Base-by-base conservation (phyloP, 2,797 vertebrate genomes). In the Siniperca undulata region DNA sequence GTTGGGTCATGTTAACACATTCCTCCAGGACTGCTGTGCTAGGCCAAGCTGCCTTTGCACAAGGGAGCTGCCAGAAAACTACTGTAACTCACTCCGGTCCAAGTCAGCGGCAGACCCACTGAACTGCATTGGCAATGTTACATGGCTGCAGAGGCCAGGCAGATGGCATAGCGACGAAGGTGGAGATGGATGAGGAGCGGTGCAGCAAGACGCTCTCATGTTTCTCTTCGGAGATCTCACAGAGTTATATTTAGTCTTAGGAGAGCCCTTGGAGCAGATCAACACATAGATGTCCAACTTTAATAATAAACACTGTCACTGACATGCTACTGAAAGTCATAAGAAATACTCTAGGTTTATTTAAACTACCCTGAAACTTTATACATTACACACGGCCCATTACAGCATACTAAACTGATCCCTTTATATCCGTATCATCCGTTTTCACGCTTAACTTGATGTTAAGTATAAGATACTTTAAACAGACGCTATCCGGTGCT, bases 231-330 rank as follows among this genome's bases (percentile, higher is more conserved):
- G 85, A 93, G 91, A 92, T 92, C 88, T 93, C 81, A 78, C 83
- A 13, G 64, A 75, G 88, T 87, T 96, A 96, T 92, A 91, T 94
- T 91, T 95, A 95, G 94, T 78, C 69, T 90, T 75, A 94, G 94
- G 94, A 93, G 94, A 95, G 85, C 93, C 93, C 91, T 88, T 81
- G 82, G 80, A 91, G 78, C 67, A 67, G 82, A 94, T 94, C 87
- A 93, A 91, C 93, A 90, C 86, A 79, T 91, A 87, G 80, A 92
- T 84, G 71, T 80, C 72, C 75, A 87, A 86, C 89, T 87, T 92
- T 91, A 93, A 91, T 85, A 90, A 93, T 92, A 92, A 93, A 94
- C 90, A 94, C 91, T 65, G 69, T 82, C 79, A 79, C 84, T 81
- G 84, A 91, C 82, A 88, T 74, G 91, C 88, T 89, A 91, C 91